Evolutionary conservation across 1,140 invertebrate species (phyloP).

Genomic region (Trachymyrmex cornetzi): DNA sequence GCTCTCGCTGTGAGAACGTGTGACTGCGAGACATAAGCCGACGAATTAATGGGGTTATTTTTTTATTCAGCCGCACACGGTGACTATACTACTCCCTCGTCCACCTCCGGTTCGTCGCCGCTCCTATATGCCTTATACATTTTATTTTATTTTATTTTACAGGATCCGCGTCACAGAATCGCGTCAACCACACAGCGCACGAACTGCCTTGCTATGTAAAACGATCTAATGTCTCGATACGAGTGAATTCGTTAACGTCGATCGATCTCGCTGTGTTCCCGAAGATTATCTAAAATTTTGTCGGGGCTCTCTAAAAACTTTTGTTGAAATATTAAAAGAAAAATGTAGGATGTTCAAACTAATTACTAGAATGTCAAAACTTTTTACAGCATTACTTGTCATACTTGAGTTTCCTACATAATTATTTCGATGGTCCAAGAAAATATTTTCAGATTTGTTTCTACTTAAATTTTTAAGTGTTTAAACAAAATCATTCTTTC

Average conservation of each 20-base stretch:
- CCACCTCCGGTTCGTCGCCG: neutral
- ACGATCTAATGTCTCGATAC: conserved; percentile 71
- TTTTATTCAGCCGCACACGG: conserved; percentile 73
- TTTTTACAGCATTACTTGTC: too few species aligned
- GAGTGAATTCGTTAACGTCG: conserved; percentile 70
- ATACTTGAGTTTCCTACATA: too few species aligned
- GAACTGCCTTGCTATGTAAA: conserved; percentile 51
- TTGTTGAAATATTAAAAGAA: too few species aligned
- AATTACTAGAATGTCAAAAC: too few species aligned
- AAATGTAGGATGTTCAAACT: too few species aligned
- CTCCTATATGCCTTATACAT: neutral
- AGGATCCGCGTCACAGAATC: conserved; percentile 33
- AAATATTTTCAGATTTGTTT: too few species aligned
- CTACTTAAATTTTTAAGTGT: too few species aligned
- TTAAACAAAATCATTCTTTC: conserved; percentile 1
- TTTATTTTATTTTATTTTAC: conserved; percentile 74
- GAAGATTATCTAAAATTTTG: neutral
- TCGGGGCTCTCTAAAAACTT: too few species aligned
- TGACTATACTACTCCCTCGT: conserved; percentile 16
- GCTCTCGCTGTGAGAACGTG: conserved; percentile 69
- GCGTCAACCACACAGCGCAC: conserved; percentile 33
- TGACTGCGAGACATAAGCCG: conserved; percentile 72
- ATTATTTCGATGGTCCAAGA: too few species aligned
- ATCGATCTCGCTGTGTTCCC: neutral
- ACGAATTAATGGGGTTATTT: conserved; percentile 80